Evolutionary conservation across 2,888 invertebrate genomes (phyloP).

Genomic region (Choreutis nemorana): DNA sequence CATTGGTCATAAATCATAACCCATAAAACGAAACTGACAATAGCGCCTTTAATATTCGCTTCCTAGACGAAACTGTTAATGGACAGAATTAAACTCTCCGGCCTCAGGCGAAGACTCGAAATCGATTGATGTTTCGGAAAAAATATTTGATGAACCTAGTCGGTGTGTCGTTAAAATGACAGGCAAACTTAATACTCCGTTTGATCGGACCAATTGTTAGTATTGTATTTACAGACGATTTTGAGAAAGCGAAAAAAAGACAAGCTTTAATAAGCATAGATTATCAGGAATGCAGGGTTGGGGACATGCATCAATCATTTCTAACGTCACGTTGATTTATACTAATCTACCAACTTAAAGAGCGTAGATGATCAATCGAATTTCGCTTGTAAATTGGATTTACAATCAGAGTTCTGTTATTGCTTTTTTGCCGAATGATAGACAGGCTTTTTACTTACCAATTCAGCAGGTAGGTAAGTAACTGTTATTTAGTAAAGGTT

Average conservation of each 20-base stretch:
- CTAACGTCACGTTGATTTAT: slow-evolving; percentile 36
- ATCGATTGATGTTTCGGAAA: not conserved
- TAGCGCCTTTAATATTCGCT: slow-evolving; percentile 49
- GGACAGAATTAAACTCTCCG: slow-evolving; percentile 18
- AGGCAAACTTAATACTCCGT: slow-evolving; percentile 64
- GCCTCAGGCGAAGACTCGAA: not conserved
- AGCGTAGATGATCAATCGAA: slow-evolving; percentile 45
- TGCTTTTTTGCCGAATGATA: slow-evolving; percentile 23
- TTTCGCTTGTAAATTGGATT: slow-evolving; percentile 35
- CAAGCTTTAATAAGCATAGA: slow-evolving; percentile 30
- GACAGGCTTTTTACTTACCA: slow-evolving; percentile 19
- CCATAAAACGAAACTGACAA: slow-evolving; percentile 63
- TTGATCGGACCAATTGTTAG: slow-evolving; percentile 64
- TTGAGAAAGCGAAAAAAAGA: slow-evolving; percentile 49
- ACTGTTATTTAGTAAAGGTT: slow-evolving; percentile 21
- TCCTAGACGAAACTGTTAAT: slow-evolving; percentile 28
- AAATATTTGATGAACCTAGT: slow-evolving; percentile 26
- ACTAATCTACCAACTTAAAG: slow-evolving; percentile 36
- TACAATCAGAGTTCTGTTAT: slow-evolving; percentile 16
- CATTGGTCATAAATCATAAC: slow-evolving; percentile 65
- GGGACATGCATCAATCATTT: slow-evolving; percentile 55
- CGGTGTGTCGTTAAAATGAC: slow-evolving; percentile 58
- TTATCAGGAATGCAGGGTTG: slow-evolving; percentile 28
- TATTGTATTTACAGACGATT: slow-evolving; percentile 56
- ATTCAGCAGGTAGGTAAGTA: slow-evolving; percentile 18